Conservation (phyloP, 1,140 invertebrate species). For the Trichogramma pretiosum region DNA sequence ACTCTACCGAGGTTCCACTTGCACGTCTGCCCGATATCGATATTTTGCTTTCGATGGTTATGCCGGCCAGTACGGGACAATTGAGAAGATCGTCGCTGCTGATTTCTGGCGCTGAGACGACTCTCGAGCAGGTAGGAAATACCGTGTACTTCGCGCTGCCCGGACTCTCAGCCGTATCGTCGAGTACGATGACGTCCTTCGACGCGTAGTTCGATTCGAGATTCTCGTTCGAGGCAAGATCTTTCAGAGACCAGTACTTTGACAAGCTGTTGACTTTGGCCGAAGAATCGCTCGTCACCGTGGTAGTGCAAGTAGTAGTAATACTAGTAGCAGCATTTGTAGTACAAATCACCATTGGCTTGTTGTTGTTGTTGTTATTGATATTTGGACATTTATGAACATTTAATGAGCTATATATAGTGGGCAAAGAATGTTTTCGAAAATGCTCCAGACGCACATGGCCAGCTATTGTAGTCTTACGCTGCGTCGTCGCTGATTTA, state of each 20-base stretch:
- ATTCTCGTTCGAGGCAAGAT: slow-evolving; percentile 27
- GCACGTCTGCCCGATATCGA: slow-evolving; percentile 19
- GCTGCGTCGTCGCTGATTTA: slow-evolving; percentile 9
- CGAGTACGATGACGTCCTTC: slow-evolving; percentile 18
- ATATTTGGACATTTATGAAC: no score
- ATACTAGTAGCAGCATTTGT: not conserved
- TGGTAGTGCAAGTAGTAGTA: not conserved
- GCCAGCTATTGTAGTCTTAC: not conserved
- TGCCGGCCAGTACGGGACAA: slow-evolving; percentile 8
- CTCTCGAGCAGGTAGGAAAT: slow-evolving; percentile 29
- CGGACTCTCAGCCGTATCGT: slow-evolving; percentile 18
- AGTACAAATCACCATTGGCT: slow-evolving; percentile 1
- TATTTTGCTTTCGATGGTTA: slow-evolving; percentile 29
- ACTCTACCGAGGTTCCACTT: slow-evolving; percentile 7
- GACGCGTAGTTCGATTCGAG: slow-evolving; percentile 19
- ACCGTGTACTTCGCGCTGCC: slow-evolving; percentile 26
- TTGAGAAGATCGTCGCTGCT: slow-evolving; percentile 20
- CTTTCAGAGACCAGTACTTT: slow-evolving; percentile 36
- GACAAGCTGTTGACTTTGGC: slow-evolving; percentile 30
- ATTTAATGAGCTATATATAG: slow-evolving; percentile 27
- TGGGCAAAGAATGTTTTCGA: slow-evolving; percentile 30
- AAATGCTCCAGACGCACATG: slow-evolving; percentile 27
- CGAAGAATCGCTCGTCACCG: slow-evolving; percentile 6
- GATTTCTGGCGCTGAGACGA: slow-evolving; percentile 32
- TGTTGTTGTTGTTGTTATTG: no score